A percentile compares a stretch with the other conserved stretches of the same genome.
These are phyloP conservation scores for Drosophila kokeensis DNA, from an alignment of 2,888 invertebrate genomes.

Conservation along the genomic window DNA sequence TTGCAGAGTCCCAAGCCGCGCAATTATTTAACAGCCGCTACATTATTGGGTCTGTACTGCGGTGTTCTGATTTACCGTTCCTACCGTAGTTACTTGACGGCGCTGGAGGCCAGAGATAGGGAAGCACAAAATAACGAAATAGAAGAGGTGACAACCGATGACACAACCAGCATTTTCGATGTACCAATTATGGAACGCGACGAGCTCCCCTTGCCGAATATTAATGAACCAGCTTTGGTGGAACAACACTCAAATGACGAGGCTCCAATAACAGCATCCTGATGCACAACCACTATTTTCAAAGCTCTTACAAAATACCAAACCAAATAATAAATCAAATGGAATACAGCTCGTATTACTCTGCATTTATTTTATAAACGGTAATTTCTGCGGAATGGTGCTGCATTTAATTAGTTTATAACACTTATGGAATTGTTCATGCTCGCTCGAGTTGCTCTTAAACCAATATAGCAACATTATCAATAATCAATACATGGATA, in stretches of 20 bases:
- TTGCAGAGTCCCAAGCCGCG: constrained; percentile 17
- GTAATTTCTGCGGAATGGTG: neutral
- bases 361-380: constrained; percentile 10
- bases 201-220: constrained; percentile 5
- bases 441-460: constrained; percentile 35
- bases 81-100: constrained; percentile 17
- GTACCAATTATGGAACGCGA: constrained; percentile 2
- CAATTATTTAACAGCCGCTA: constrained; percentile 25
- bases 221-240: neutral
- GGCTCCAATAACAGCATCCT: neutral
- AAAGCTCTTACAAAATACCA: neutral
- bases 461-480: constrained; percentile 7
- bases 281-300: neutral
- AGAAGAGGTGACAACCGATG: constrained; percentile 13
- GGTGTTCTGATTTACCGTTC: constrained; percentile 40
- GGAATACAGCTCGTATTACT: neutral
- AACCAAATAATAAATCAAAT: neutral
- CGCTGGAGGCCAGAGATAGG: neutral
- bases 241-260: constrained; percentile 1
- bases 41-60: constrained; percentile 42
- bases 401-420: constrained; percentile 1
- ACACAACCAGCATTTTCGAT: constrained; percentile 8
- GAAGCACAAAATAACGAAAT: neutral
- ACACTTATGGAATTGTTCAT: constrained; percentile 38
- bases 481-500: constrained; percentile 23